Evolutionary conservation across 2,888 invertebrate species (phyloP), one percentile per base, ranked within the genome.

Genomic region (Colostygia pectinataria): DNA sequence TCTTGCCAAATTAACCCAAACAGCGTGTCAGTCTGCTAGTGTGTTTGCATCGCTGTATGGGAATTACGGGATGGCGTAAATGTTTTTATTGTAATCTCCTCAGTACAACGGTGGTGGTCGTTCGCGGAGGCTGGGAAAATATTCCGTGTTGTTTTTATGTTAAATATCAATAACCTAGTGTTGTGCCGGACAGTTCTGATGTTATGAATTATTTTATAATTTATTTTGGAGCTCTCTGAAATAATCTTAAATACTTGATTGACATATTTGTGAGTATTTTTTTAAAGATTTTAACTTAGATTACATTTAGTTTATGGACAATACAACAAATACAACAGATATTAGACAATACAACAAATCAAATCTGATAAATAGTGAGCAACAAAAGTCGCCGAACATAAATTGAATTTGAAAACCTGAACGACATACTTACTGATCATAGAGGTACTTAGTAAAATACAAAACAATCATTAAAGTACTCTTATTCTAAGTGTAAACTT

Each of bases 51-150:
- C 45, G 50, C 55, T 53, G 61, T 68, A 62, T 75, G 75, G 75
- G 71, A 77, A 79, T 79, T 78, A 79, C 77, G 66, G 66, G 63
- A 65, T 61, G 55, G 66, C 65, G 63, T 65, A 71, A 79, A 79
- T 77, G 68, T 74, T 79, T 81, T 84, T 79, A 83, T 85, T 83
- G 82, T 85, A 83, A 24, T 83, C 83, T 79, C 71, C 63, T 61
- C 71, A 67, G 69, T 72, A 62, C 70, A 66, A 64, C 68, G 74
- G 68, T 72, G 77, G 73, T 66, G 69, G 59, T 62, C 68, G 80
- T 63, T 72, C 76, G 69, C 75, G 71, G 74, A 74, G 77, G 73
- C 75, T 71, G 74, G 67, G 71, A 74, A 74, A 67, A 70, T 58
- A 55, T 60, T 60, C 5, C 37, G 29, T n/a, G 12, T 48, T 54